Evolutionary conservation across 2,888 invertebrate genomes (phyloP).

Genomic region (Bimastos eiseni): DNA sequence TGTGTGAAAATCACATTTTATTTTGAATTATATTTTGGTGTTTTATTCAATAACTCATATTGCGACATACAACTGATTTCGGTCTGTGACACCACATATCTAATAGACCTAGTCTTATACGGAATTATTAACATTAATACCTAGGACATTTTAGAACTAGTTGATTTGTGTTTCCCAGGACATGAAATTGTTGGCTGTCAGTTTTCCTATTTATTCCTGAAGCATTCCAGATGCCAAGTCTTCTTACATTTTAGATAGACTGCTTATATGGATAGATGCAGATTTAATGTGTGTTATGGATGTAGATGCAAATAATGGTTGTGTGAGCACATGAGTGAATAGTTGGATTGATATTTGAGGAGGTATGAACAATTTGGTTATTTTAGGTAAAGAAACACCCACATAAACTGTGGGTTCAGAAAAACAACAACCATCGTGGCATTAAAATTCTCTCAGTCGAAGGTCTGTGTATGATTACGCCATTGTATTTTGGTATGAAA

Average conservation of each 20-base stretch:
- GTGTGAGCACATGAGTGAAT: background rate
- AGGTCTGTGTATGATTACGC: constrained; percentile 41
- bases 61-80: too few species aligned
- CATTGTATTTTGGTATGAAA: background rate
- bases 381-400: constrained; percentile 69
- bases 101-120: too few species aligned
- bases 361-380: background rate
- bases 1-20: too few species aligned
- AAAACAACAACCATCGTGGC: constrained; percentile 87
- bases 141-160: background rate
- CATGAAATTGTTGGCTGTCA: too few species aligned
- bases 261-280: background rate
- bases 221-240: too few species aligned
- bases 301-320: background rate
- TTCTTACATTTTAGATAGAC: too few species aligned
- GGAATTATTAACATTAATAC: too few species aligned
- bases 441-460: constrained; percentile 75
- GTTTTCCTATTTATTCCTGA: too few species aligned
- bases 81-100: too few species aligned
- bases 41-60: too few species aligned
- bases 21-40: too few species aligned
- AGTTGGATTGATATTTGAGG: background rate
- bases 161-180: too few species aligned
- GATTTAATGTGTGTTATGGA: background rate
- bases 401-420: constrained; percentile 78